Percentiles rank a stretch among this genome's conserved stretches.
These are phyloP conservation scores for Zelostemma sp. DNA, from an alignment of 1,140 invertebrate species.

Conservation along the genomic window DNA sequence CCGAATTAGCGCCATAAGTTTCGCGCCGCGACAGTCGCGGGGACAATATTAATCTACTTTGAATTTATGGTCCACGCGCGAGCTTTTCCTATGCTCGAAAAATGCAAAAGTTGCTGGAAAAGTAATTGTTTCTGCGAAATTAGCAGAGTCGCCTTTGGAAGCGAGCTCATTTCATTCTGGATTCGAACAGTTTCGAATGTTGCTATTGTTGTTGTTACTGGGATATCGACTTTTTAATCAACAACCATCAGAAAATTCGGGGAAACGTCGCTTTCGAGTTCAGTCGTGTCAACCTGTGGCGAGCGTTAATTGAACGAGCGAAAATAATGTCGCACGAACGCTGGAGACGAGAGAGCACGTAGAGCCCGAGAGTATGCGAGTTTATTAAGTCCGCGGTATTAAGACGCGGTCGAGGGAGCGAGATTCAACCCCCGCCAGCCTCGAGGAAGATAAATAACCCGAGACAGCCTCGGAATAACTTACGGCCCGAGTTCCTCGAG, in stretches of 20 bases:
- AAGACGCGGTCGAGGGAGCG: conserved; percentile 47
- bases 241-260: not conserved
- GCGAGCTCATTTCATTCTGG: too few species aligned
- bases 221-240: too few species aligned
- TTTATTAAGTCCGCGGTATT: conserved; percentile 54
- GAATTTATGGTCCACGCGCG: conserved; percentile 55
- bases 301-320: conserved; percentile 13
- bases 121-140: too few species aligned
- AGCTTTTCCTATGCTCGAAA: conserved; percentile 16
- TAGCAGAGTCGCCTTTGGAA: too few species aligned
- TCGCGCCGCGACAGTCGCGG: conserved; percentile 60
- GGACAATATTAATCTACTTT: conserved; percentile 69
- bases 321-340: conserved; percentile 33
- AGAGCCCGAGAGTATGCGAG: conserved; percentile 47
- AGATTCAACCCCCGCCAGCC: conserved; percentile 27
- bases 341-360: conserved; percentile 32
- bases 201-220: too few species aligned
- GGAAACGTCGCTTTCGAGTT: conserved; percentile 1
- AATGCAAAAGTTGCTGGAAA: not conserved
- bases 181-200: too few species aligned
- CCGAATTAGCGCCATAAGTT: conserved; percentile 69
- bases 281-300: conserved; percentile 17
- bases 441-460: conserved; percentile 52
- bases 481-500: conserved; percentile 21
- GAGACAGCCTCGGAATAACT: conserved; percentile 52